Conservation (phyloP, 2,888 invertebrate genomes). For the Sarcophaga subvicina region DNA sequence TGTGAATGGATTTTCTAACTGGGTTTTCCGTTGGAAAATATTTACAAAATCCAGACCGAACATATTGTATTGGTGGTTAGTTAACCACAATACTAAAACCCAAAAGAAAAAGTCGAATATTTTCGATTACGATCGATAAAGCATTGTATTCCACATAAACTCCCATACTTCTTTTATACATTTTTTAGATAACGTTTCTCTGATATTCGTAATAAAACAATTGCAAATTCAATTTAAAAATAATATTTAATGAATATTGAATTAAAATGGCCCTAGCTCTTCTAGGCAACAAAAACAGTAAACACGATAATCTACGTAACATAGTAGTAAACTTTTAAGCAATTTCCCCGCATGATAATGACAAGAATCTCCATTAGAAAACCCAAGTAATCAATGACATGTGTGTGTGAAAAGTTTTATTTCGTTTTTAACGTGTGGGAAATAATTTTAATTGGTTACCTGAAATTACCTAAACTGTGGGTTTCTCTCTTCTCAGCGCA, state of each 20-base stretch:
- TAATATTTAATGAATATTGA: too few relatives aligned
- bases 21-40: slow-evolving; percentile 33
- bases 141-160: too few relatives aligned
- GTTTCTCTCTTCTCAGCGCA: slow-evolving; percentile 29
- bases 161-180: too few relatives aligned
- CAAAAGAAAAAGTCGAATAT: slow-evolving; percentile 73
- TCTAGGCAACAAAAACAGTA: too few relatives aligned
- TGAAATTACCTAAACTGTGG: slow-evolving; percentile 42
- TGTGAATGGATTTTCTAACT: slow-evolving; percentile 39
- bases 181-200: too few relatives aligned
- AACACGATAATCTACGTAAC: too few relatives aligned
- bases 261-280: too few relatives aligned
- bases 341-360: not conserved
- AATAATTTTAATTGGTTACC: slow-evolving; percentile 37
- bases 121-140: not conserved
- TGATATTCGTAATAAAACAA: too few relatives aligned
- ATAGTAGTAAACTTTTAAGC: too few relatives aligned
- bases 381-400: slow-evolving; percentile 48
- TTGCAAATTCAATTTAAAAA: too few relatives aligned
- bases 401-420: slow-evolving; percentile 7
- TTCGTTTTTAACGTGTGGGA: slow-evolving; percentile 34
- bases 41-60: not conserved
- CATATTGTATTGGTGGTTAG: slow-evolving; percentile 33
- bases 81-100: slow-evolving; percentile 74
- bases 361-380: slow-evolving; percentile 28